These are phyloP conservation scores for Hylia prasina DNA, from an alignment of 2,113 vertebrate genomes.

Conservation along the genomic window DNA sequence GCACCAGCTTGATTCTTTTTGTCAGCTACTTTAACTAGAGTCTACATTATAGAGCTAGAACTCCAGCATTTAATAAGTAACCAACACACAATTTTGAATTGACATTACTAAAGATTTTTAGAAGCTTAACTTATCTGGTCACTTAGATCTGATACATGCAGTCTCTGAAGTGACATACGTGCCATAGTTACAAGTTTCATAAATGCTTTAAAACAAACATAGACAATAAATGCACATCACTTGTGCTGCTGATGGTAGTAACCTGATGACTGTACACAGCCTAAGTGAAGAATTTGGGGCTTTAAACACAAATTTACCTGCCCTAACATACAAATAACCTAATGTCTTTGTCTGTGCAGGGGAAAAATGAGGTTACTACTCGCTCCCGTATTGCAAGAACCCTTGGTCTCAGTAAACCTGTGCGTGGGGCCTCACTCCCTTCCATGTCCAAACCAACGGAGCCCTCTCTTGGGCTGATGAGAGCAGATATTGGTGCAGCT, in stretches of 20 bases:
- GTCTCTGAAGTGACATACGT: not conserved
- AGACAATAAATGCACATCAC: not conserved
- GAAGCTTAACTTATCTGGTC: not conserved
- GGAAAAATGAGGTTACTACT: slow-evolving; percentile 70
- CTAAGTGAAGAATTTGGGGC: not conserved
- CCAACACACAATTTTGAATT: not conserved
- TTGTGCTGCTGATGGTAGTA: not conserved
- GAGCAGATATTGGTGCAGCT: slow-evolving; percentile 91
- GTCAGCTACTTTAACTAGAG: not conserved
- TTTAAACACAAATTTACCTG: not conserved
- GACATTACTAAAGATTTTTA: not conserved
- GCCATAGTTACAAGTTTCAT: not conserved
- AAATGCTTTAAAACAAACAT: not conserved
- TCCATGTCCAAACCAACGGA: slow-evolving; percentile 80
- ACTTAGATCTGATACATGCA: not conserved
- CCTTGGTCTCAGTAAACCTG: slow-evolving; percentile 80
- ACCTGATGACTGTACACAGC: not conserved
- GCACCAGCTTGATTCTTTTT: not conserved
- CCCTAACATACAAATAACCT: not conserved
- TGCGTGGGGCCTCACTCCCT: slow-evolving; percentile 75
- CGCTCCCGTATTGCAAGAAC: slow-evolving; percentile 86
- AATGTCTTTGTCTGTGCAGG: not conserved
- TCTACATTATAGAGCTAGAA: not conserved
- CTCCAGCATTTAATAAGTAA: not conserved
- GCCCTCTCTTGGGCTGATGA: slow-evolving; percentile 84